Evolutionary conservation across 2,888 invertebrate species (phyloP).

Genomic region (Ormyrus pomaceus): DNA sequence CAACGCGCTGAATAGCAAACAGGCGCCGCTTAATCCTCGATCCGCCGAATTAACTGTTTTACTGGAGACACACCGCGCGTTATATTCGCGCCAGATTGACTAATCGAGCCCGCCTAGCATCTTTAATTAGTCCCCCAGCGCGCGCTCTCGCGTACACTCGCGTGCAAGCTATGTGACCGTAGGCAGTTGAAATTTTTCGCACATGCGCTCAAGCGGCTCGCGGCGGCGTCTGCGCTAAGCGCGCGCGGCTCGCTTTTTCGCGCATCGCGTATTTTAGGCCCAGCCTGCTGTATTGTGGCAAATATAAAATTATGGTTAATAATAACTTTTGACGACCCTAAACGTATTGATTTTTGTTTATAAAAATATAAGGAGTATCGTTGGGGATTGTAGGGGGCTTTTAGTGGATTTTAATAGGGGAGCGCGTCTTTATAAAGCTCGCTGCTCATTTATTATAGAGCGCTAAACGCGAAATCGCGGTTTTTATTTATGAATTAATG

Average conservation of each 20-base stretch:
- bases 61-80: background rate
- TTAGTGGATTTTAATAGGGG: no score
- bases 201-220: conserved; percentile 45
- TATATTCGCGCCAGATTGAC: conserved; percentile 16
- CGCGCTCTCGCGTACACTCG: conserved; percentile 30
- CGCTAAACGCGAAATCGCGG: no score
- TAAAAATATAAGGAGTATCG: conserved; percentile 34
- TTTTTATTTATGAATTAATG: no score
- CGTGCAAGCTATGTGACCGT: background rate
- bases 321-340: conserved; percentile 51
- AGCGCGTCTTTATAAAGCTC: no score
- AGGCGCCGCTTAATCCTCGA: no score
- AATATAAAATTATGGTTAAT: conserved; percentile 48
- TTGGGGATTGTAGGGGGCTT: conserved; percentile 6
- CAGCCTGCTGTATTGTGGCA: conserved; percentile 1
- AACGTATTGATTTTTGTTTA: conserved; percentile 50
- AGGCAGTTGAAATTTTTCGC: conserved; percentile 47
- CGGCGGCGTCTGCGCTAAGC: conserved; percentile 23
- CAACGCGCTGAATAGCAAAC: no score
- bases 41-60: no score
- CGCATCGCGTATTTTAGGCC: conserved; percentile 9
- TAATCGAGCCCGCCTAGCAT: conserved; percentile 45
- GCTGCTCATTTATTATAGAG: no score
- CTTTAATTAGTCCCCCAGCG: conserved; percentile 47
- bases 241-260: conserved; percentile 15